phyloP scores from a whole-genome alignment of 2,888 invertebrate genomes.

The Zhuqinia jingwanae region DNA sequence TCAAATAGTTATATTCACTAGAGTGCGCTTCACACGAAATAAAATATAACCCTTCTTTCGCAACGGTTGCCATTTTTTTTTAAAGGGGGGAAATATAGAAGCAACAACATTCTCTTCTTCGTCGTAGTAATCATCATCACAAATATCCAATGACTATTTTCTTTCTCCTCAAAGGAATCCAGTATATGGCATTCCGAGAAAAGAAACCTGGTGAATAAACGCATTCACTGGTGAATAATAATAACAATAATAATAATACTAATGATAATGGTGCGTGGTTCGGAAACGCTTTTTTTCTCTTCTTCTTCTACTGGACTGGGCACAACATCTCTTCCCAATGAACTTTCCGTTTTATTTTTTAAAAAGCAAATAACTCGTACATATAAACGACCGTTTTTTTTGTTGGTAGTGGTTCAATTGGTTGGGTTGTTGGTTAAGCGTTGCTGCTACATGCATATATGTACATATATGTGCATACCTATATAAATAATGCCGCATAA shows the following conservation, averaged over 20 bases:
- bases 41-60: no score
- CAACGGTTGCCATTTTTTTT: no score
- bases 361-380: neutral
- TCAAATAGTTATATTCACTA: no score
- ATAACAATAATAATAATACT: slow-evolving; percentile 29
- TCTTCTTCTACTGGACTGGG: neutral
- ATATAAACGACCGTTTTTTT: slow-evolving; percentile 15
- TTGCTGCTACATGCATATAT: neutral
- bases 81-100: no score
- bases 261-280: slow-evolving; percentile 37
- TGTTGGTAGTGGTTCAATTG: neutral
- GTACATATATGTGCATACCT: neutral
- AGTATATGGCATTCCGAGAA: no score
- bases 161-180: no score
- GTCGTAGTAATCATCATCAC: no score
- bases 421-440: slow-evolving; percentile 2
- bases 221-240: neutral
- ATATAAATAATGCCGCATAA: neutral
- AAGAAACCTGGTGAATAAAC: no score
- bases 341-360: slow-evolving; percentile 36
- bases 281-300: slow-evolving; percentile 1
- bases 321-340: slow-evolving; percentile 31
- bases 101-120: no score
- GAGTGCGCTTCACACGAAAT: no score
- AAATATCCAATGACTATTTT: no score